Base-by-base conservation (phyloP, 2,113 vertebrate species). In the Riparia riparia region DNA sequence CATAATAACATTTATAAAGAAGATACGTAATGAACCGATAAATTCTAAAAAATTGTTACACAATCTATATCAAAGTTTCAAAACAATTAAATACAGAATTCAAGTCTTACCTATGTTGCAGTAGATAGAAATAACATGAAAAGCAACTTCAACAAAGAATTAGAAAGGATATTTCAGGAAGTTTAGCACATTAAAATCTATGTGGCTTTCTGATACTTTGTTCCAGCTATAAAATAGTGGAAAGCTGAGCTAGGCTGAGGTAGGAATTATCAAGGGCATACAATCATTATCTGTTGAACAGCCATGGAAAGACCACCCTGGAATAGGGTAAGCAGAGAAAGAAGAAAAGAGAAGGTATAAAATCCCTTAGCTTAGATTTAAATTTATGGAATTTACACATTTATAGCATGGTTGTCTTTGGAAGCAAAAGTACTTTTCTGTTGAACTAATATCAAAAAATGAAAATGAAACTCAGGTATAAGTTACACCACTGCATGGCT, bases 401-500 rank as follows among this genome's bases (percentile, higher is more conserved):
- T 57, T 70, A 83, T 5, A 66, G 45, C 6, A 45, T 14, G 6
- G 28, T 5, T 41, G 12, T 66, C 34, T 63, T 72, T 44, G 22
- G 41, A 60, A 78, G 58, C 7, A 66, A 53, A 80, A 70, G 51
- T 73, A 76, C 60, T 97, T 90, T 92, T 76, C 77, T 79, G 16
- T 60, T 61, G 51, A 92, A 73, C 22, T 79, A 65, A 69, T 89
- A 94, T 21, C 31, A n/a, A 86, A 77, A 60, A 90, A 82, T 87
- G 84, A 90, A 95, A 58, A 93, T 24, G 84, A 90, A 96, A 65
- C 83, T 90, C 42, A 37, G 82, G 93, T 97, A 80, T 96, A 96
- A 95, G 88, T 97, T 97, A 94, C 96, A 92, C 61, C 72, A 82
- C 64, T 87, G 95, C 76, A 78, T 82, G 63, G 60, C 84, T 96